Evolutionary conservation across 1,140 invertebrate genomes (phyloP).

Genomic region (Paralvinella palmiformis): DNA sequence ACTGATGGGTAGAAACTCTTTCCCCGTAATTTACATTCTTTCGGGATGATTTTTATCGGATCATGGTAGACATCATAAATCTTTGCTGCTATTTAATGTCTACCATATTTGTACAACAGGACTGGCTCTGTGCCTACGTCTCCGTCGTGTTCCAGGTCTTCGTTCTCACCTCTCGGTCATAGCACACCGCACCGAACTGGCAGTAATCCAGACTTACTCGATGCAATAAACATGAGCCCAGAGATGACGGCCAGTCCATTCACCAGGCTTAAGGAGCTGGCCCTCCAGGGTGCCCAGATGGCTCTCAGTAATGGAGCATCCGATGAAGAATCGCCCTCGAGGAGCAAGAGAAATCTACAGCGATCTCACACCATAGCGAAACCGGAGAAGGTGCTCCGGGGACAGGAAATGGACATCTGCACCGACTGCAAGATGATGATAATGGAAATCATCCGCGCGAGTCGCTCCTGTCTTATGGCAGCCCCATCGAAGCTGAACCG

Average conservation of each 20-base stretch:
- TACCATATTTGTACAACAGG: conserved; percentile 22
- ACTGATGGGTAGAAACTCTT: too few species aligned
- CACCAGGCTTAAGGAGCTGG: too few species aligned
- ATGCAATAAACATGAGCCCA: too few species aligned
- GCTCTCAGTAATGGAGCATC: too few species aligned
- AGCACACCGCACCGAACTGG: too few species aligned
- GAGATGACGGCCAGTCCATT: too few species aligned
- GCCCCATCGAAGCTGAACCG: not conserved
- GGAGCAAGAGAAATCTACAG: conserved; percentile 18
- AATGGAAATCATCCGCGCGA: conserved; percentile 73
- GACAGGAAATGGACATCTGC: conserved; percentile 80
- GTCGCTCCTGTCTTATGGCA: conserved; percentile 26
- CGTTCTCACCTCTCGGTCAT: not conserved
- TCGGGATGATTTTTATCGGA: not conserved
- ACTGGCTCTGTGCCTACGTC: conserved; percentile 37
- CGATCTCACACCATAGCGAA: conserved; percentile 34
- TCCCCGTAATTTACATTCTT: not conserved
- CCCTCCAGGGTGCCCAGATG: too few species aligned
- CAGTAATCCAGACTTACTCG: too few species aligned
- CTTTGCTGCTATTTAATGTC: not conserved
- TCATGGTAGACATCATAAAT: not conserved
- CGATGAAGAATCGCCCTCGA: too few species aligned
- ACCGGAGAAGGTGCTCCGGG: conserved; percentile 50
- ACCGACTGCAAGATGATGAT: conserved; percentile 92
- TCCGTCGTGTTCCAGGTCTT: conserved; percentile 7